Conservation (phyloP, 2,888 invertebrate genomes). For the Sthenelais limicola region DNA sequence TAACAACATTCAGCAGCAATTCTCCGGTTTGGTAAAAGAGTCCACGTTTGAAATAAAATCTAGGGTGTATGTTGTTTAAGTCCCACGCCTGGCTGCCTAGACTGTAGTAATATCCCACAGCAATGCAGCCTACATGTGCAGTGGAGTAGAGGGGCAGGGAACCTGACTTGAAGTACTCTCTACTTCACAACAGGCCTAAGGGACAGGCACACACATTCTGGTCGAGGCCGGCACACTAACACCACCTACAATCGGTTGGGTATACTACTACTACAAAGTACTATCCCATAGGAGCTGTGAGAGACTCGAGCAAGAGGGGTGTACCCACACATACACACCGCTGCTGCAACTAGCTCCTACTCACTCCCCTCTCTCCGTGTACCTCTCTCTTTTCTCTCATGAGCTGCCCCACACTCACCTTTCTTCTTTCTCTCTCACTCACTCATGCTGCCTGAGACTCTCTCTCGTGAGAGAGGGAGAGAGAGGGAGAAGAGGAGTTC, state of each 20-base stretch:
- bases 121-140: slow-evolving; percentile 16
- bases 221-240: slow-evolving; percentile 10
- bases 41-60: too few species aligned
- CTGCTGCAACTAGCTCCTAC: neutral
- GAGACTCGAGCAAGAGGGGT: too few species aligned
- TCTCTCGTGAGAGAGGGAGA: too few species aligned
- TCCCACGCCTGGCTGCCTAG: slow-evolving; percentile 17
- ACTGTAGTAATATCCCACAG: neutral
- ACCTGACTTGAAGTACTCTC: neutral
- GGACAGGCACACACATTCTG: neutral
- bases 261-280: neutral
- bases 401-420: too few species aligned
- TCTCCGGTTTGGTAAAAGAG: too few species aligned
- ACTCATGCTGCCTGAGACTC: too few species aligned
- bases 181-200: slow-evolving; percentile 14
- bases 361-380: too few species aligned
- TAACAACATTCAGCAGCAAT: too few species aligned
- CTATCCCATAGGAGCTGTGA: too few species aligned
- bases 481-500: neutral
- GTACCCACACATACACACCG: neutral
- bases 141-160: neutral
- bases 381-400: too few species aligned
- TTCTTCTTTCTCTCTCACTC: too few species aligned
- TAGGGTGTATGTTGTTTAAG: too few species aligned
- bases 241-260: neutral